Percentiles rank a stretch among this genome's conserved stretches.
phyloP scores from a whole-genome alignment of 1,140 invertebrate species.

The Theocolax elegans region DNA sequence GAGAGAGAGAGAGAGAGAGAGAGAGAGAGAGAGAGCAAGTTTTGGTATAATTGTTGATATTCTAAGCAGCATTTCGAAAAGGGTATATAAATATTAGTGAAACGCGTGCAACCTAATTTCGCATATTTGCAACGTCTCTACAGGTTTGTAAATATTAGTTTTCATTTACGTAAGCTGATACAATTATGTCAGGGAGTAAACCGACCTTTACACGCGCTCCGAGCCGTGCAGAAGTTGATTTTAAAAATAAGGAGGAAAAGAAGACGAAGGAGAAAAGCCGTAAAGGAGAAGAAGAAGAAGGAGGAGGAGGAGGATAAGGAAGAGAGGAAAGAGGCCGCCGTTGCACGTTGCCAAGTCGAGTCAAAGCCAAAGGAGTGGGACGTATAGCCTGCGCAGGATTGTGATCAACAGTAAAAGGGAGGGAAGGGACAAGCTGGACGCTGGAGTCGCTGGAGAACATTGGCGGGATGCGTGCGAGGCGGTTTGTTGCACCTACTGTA shows the following conservation, averaged over 20 bases:
- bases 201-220: not conserved
- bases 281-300: constrained; percentile 13
- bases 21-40: not conserved
- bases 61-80: too few relatives aligned
- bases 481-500: constrained; percentile 25
- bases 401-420: constrained; percentile 29
- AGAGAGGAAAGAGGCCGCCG: constrained; percentile 28
- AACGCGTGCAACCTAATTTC: too few relatives aligned
- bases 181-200: constrained; percentile 1
- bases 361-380: constrained; percentile 44
- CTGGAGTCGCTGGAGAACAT: constrained; percentile 28
- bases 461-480: constrained; percentile 14
- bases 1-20: constrained; percentile 1
- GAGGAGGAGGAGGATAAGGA: constrained; percentile 22
- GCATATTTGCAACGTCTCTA: too few relatives aligned
- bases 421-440: not conserved
- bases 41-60: too few relatives aligned
- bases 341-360: constrained; percentile 43
- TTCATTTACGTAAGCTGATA: not conserved
- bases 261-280: not conserved
- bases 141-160: not conserved
- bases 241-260: not conserved
- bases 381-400: constrained; percentile 22
- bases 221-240: constrained; percentile 10
- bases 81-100: too few relatives aligned